phyloP scores from a whole-genome alignment of 2,888 invertebrate genomes.

The Trachelus tabidus region DNA sequence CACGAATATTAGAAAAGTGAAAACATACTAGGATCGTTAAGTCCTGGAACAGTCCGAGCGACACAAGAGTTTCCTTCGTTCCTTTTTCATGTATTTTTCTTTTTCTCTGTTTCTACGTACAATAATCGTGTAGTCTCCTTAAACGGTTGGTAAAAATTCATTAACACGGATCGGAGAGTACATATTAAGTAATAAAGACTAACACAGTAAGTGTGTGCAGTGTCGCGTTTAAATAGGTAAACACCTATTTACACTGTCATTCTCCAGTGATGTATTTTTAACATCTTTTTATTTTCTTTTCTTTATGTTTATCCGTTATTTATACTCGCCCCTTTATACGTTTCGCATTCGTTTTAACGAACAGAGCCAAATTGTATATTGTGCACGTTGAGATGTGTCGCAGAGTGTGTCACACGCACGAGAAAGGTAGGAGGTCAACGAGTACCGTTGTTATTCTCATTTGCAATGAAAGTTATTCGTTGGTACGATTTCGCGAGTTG shows the following conservation, averaged over 20 bases:
- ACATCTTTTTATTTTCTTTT: neutral
- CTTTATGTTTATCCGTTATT: neutral
- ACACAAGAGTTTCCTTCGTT: neutral
- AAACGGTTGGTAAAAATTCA: neutral
- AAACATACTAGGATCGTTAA: neutral
- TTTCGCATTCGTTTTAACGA: neutral
- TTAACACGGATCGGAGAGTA: neutral
- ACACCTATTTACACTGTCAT: neutral
- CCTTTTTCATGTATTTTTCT: neutral
- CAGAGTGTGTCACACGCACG: slow-evolving; percentile 46
- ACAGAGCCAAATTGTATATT: slow-evolving; percentile 27
- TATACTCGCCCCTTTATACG: neutral
- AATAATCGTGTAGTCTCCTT: neutral
- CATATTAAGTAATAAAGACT: slow-evolving; percentile 38
- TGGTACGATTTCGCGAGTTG: neutral
- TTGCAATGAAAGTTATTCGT: neutral
- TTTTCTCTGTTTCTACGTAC: neutral
- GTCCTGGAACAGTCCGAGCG: neutral
- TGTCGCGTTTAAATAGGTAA: neutral
- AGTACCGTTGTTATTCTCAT: slow-evolving; percentile 22
- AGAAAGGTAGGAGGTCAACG: slow-evolving; percentile 54
- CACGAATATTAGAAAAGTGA: neutral
- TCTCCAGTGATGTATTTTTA: neutral
- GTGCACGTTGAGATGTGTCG: slow-evolving; percentile 26
- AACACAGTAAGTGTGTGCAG: slow-evolving; percentile 36